Base-by-base conservation (phyloP, 2,113 vertebrate genomes). In the Bujurquina vittata region DNA sequence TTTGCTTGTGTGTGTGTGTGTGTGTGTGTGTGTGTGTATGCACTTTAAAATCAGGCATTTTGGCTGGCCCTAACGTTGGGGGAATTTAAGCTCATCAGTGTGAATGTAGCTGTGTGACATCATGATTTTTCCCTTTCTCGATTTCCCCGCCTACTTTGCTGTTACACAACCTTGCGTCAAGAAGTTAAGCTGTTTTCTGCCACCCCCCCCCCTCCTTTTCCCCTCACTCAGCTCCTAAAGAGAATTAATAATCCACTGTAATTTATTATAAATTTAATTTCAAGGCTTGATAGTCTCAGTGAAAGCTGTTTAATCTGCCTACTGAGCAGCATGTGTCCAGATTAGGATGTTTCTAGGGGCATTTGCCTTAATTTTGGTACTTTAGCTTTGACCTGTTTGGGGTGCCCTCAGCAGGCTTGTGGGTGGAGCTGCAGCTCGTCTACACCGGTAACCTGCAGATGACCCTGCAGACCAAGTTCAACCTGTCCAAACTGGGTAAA, bases 391-490 rank as follows among this genome's bases (percentile, higher is more conserved):
- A 87, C 69, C 83, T 80, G 15, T 40, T 22, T 55, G 14, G 59
- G 78, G 17, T 59, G 74, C 63, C 80, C 60, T 57, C 83, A 86
- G 52, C 92, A 97, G 97, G 97, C 52, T 93, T 98, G 88, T 98
- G 97, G 97, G 86, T 97, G 87, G 95, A 97, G 84, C 87, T 97
- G 92, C 96, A 97, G 73, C 88, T 98, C 86, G 95, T 93, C 79
- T 98, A 98, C 93, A 96, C 93, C 0, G 97, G 97, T 26, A 94
- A 93, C 0, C 93, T 98, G 84, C 97, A 97, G 95, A 97, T 98
- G 96, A 98, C 96, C 0, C 95, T 98, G 2, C 96, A 98, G 93
- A 98, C 97, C 0, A 98, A 98, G 92, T 97, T 97, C 93, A 97
- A 97, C 91, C 90, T 98, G 89, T 95, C 95, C 87, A 98, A 96